These are phyloP conservation scores for Opisthocomus hoazin DNA, from an alignment of 2,113 vertebrate genomes.

Conservation along the genomic window DNA sequence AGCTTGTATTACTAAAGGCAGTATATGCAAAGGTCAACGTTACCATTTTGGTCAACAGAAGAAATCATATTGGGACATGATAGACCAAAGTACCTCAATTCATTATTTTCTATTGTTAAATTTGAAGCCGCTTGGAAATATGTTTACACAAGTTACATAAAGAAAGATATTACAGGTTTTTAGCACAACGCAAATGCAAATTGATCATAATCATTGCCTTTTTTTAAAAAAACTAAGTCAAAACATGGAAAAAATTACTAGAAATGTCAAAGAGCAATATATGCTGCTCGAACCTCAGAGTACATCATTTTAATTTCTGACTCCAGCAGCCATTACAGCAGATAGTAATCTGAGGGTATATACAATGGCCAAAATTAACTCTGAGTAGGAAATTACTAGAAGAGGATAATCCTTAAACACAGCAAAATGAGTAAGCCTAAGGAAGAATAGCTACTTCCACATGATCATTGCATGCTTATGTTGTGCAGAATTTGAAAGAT, in stretches of 20 bases:
- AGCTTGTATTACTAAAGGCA: background rate
- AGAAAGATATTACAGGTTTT: background rate
- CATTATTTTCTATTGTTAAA: background rate
- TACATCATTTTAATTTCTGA: background rate
- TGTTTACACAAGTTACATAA: background rate
- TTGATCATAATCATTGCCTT: background rate
- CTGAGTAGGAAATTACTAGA: background rate
- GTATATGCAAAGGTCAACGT: background rate
- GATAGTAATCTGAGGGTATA: background rate
- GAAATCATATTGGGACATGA: background rate
- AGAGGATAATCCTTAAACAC: background rate
- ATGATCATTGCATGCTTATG: background rate
- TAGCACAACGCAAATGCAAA: background rate
- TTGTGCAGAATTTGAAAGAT: background rate
- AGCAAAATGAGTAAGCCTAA: background rate
- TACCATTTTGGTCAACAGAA: background rate
- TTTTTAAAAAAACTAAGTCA: background rate
- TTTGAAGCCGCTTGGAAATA: background rate
- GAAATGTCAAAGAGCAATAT: background rate
- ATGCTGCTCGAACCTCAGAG: background rate
- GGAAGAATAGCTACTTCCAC: background rate
- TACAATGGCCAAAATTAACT: background rate
- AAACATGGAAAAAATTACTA: background rate
- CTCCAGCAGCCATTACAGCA: background rate
- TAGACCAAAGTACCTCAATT: background rate